phyloP scores from a whole-genome alignment of 2,113 vertebrate species.

The Solenodon paradoxus region DNA sequence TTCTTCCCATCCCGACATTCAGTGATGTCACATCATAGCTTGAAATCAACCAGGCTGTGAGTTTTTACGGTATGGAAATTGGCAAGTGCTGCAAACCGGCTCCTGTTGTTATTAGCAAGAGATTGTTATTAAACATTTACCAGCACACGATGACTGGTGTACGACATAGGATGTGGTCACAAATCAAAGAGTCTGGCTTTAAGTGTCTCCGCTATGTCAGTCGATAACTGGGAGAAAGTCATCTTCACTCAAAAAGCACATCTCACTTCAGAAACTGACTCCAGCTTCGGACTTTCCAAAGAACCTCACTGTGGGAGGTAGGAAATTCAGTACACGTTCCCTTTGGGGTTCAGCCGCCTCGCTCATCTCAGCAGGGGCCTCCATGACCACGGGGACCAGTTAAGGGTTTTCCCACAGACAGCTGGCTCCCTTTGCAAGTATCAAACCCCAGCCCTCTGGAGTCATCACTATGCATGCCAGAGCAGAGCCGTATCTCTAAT shows the following conservation, averaged over 20 bases:
- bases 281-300: neutral
- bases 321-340: neutral
- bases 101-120: neutral
- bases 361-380: neutral
- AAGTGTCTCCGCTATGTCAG: neutral
- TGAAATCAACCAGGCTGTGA: neutral
- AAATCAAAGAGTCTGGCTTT: neutral
- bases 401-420: neutral
- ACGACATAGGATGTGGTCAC: neutral
- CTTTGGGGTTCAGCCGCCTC: neutral
- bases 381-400: neutral
- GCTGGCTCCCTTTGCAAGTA: neutral
- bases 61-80: neutral
- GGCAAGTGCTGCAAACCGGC: neutral
- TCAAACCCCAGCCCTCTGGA: neutral
- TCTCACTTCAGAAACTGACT: neutral
- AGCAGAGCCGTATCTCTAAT: neutral
- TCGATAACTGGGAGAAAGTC: neutral
- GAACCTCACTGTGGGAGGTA: neutral
- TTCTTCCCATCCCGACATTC: neutral
- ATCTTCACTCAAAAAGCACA: neutral
- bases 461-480: neutral
- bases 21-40: rapidly evolving
- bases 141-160: neutral
- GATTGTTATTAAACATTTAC: neutral